Evolutionary conservation across 2,888 invertebrate genomes (phyloP), one percentile per base, ranked within the genome.

Genomic region (Zele albiditarsus): DNA sequence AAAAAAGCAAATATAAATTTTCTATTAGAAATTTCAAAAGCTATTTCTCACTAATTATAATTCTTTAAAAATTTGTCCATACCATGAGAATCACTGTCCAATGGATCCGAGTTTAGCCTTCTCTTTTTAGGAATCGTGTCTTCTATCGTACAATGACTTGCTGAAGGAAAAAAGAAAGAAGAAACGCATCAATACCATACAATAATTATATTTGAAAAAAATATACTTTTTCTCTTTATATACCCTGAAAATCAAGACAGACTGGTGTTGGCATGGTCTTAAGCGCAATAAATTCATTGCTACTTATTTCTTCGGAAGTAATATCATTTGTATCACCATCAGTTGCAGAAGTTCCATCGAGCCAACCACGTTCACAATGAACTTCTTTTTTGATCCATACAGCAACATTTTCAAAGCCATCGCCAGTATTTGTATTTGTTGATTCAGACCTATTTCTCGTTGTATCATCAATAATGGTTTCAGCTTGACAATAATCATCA

Each of bases 371-470:
- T 25, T 71, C 70, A 60, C 70, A 60, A 10, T 58, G 42, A 31
- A 27, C 70, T 27, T 71, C 70, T 27, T 71, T 62, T 27, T 71
- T 71, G 4, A 71, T 71, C 70, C 70, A 71, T 3, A 62, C 25
- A 14, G 38, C 28, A n/a, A 62, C 62, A 25, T n/a, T 71, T 23
- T 42, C 70, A 5, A 27, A 46, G 38, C 38, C 10, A 16, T 72
- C 65, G 4, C 65, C 65, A 31, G 49, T 23, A 63, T 63, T 31
- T 31, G 28, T 33, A n/a, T 31, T 33, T 1, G 63, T 23, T 5
- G 20, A 20, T 5, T 65, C 31, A n/a, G 63, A 31, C 6, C 12
- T 8, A 65, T 23, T 20, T 16, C 8, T 25, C 4, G 3, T 28
- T 16, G 42, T 27, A 6, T 60, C 28, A 12, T 8, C 38, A 5